These are phyloP conservation scores for Setophaga petechia DNA, from an alignment of 2,113 vertebrate species.

Conservation along the genomic window DNA sequence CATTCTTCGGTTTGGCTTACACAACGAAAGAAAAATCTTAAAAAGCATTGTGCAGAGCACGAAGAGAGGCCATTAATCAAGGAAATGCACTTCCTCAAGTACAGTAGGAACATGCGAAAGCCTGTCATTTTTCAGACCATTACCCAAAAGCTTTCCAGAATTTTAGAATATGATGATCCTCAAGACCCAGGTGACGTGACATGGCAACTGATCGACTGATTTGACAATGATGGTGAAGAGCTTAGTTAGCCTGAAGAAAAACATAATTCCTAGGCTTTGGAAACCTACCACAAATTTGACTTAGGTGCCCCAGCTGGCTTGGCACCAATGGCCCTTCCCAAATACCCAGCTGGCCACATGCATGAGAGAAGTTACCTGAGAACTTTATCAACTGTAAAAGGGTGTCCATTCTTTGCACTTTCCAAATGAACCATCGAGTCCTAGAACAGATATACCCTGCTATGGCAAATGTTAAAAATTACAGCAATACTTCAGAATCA, in stretches of 20 bases:
- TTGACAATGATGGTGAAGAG: not conserved
- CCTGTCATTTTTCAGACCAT: slow-evolving; percentile 9
- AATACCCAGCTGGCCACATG: fast-evolving
- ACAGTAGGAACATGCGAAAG: not conserved
- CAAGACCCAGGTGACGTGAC: not conserved
- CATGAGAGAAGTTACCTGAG: not conserved
- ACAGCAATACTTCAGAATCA: not conserved
- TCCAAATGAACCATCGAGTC: not conserved
- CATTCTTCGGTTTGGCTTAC: slow-evolving; percentile 52
- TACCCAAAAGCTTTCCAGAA: slow-evolving; percentile 1
- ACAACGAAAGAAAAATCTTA: slow-evolving; percentile 19
- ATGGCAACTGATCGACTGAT: not conserved
- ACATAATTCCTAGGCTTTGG: not conserved
- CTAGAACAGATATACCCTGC: not conserved
- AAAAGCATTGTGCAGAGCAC: not conserved
- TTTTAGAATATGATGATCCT: not conserved
- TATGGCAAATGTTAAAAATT: not conserved
- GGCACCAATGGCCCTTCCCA: not conserved
- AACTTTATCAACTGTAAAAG: not conserved
- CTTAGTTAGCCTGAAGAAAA: not conserved
- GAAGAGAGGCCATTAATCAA: slow-evolving; percentile 29
- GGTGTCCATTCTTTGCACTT: not conserved
- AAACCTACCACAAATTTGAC: not conserved
- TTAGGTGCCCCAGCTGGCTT: not conserved
- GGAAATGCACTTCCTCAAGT: slow-evolving; percentile 28